These are phyloP conservation scores for Dendroctonus valens DNA, from an alignment of 1,140 invertebrate species.

Conservation along the genomic window DNA sequence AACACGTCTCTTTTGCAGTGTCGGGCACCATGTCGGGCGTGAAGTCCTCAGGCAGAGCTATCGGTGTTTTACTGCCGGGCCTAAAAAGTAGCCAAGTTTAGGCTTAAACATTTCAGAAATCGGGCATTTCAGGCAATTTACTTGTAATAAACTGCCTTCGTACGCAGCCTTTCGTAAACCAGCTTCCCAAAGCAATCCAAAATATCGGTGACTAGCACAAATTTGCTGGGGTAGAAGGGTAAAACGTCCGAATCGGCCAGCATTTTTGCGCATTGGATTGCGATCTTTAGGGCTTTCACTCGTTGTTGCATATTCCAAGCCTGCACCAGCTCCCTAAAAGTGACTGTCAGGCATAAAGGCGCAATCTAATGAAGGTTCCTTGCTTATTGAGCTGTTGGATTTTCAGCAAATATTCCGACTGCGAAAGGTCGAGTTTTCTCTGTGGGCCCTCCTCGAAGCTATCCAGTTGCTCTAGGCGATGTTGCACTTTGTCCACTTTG, in stretches of 20 bases:
- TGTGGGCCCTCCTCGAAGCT: constrained; percentile 89
- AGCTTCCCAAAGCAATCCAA: constrained; percentile 92
- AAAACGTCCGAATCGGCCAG: constrained; percentile 84
- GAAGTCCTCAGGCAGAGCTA: constrained; percentile 65
- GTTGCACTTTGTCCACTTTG: constrained; percentile 88
- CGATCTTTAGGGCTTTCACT: constrained; percentile 95
- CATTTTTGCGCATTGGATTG: constrained; percentile 93
- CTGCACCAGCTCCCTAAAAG: constrained; percentile 66
- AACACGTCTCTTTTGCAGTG: constrained; percentile 90
- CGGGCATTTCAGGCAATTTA: constrained; percentile 25
- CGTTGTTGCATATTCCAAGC: constrained; percentile 93
- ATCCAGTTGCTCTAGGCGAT: constrained; percentile 89
- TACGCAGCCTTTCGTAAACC: constrained; percentile 82
- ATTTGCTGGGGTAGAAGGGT: constrained; percentile 97
- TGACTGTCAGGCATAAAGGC: background rate
- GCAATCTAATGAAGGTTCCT: background rate
- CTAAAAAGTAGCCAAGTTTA: background rate
- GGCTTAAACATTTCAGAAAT: background rate
- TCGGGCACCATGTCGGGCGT: constrained; percentile 78
- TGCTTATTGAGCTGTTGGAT: constrained; percentile 84
- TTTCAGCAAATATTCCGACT: constrained; percentile 85
- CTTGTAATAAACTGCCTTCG: constrained; percentile 61
- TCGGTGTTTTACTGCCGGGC: constrained; percentile 37
- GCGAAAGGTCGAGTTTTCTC: constrained; percentile 83
- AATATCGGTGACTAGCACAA: constrained; percentile 93